Evolutionary conservation across 2,888 invertebrate species (phyloP).

Genomic region (Thymelicus sylvestris): DNA sequence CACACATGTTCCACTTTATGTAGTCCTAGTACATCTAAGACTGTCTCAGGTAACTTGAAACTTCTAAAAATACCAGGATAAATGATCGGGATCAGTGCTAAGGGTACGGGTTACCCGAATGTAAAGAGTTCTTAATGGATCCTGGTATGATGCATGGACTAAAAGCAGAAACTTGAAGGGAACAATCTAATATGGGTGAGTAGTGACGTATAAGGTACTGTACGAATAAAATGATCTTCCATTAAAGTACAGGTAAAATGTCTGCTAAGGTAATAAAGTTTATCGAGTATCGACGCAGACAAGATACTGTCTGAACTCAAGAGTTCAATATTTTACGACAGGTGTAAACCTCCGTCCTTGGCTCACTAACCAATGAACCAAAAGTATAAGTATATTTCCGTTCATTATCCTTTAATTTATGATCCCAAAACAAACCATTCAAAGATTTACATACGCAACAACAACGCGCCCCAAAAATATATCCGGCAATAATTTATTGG

Average conservation of each 20-base stretch:
- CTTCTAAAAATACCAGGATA: constrained; percentile 44
- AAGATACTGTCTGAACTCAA: constrained; percentile 18
- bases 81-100: constrained; percentile 37
- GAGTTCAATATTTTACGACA: constrained; percentile 33
- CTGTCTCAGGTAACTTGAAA: constrained; percentile 16
- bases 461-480: constrained; percentile 17
- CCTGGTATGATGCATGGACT: constrained; percentile 2
- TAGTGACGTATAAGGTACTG: no score
- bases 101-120: neutral
- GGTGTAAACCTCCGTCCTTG: constrained; percentile 24
- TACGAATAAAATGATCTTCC: no score
- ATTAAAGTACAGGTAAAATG: neutral
- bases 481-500: constrained; percentile 30
- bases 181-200: neutral
- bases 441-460: constrained; percentile 19
- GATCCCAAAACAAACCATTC: constrained; percentile 19
- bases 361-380: constrained; percentile 4
- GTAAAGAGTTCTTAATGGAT: constrained; percentile 15
- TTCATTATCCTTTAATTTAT: constrained; percentile 17
- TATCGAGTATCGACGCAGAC: constrained; percentile 16
- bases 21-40: constrained; percentile 14
- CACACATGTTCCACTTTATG: neutral
- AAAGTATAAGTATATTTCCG: constrained; percentile 6
- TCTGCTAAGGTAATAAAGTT: constrained; percentile 16
- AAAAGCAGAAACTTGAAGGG: neutral